Conservation (phyloP, 2,113 vertebrate genomes). For the Podiceps cristatus region DNA sequence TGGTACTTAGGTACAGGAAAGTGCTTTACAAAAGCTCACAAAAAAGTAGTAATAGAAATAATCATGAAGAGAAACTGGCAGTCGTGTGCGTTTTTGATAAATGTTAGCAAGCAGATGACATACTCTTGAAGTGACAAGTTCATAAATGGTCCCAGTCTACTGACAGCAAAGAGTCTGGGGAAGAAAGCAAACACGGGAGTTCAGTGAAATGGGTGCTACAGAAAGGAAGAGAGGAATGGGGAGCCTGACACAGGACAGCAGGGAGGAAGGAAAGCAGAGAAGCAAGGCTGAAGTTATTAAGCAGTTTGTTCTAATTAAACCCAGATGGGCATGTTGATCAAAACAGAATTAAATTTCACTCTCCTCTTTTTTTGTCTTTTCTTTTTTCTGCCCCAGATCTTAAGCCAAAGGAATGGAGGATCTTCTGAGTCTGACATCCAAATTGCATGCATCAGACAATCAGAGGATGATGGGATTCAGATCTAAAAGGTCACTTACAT, state of each 20-base stretch:
- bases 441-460: neutral
- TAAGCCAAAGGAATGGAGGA: neutral
- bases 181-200: neutral
- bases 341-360: neutral
- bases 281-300: neutral
- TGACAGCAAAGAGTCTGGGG: neutral
- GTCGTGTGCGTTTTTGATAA: neutral
- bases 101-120: neutral
- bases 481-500: neutral
- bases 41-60: neutral
- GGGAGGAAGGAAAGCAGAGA: neutral
- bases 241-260: neutral
- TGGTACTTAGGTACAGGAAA: neutral
- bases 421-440: neutral
- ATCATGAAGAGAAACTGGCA: neutral
- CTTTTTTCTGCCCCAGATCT: accelerated
- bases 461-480: neutral
- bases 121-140: neutral
- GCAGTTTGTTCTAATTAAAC: neutral
- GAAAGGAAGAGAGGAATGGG: neutral
- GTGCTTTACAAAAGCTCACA: neutral
- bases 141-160: neutral
- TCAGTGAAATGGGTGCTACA: neutral
- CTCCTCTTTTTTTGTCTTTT: neutral
- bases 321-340: neutral